These are phyloP conservation scores for Malachius bipustulatus DNA, from an alignment of 2,888 invertebrate genomes.

Conservation along the genomic window DNA sequence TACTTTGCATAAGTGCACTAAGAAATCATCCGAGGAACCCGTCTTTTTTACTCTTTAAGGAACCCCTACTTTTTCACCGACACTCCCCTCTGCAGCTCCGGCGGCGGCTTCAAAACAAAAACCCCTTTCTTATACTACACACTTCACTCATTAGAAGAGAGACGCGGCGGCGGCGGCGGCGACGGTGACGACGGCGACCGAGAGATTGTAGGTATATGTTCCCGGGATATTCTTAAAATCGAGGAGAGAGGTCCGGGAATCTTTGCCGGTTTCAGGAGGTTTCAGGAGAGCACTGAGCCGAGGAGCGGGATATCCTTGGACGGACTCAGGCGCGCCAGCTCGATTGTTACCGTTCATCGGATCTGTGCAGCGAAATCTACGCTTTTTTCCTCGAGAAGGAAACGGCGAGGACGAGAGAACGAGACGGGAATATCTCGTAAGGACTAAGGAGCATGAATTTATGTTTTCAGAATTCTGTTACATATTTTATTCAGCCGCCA, in stretches of 20 bases:
- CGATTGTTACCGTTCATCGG: neutral
- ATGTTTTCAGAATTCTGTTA: no score
- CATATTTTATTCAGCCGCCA: no score
- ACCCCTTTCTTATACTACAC: conserved; percentile 34
- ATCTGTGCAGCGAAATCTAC: neutral
- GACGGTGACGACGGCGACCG: conserved; percentile 15
- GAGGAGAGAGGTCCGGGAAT: no score
- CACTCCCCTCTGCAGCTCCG: conserved; percentile 44
- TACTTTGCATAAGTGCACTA: conserved; percentile 37
- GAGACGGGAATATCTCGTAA: no score
- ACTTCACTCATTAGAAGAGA: conserved; percentile 37
- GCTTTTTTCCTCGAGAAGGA: neutral
- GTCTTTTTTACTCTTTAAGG: conserved; percentile 3
- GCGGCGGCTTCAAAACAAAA: conserved; percentile 17
- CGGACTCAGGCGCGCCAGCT: conserved; percentile 1
- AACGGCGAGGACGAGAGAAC: neutral
- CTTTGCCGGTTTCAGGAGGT: neutral
- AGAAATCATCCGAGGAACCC: neutral
- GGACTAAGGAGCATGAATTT: no score
- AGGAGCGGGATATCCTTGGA: neutral
- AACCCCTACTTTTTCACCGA: conserved; percentile 31
- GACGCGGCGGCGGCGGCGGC: conserved; percentile 12
- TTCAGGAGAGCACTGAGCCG: conserved; percentile 2
- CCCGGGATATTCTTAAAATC: no score
- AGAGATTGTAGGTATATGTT: no score